Evolutionary conservation across 2,797 vertebrate genomes (phyloP), one percentile per base, ranked within the genome.

Genomic region (Phalloptychus januarius): DNA sequence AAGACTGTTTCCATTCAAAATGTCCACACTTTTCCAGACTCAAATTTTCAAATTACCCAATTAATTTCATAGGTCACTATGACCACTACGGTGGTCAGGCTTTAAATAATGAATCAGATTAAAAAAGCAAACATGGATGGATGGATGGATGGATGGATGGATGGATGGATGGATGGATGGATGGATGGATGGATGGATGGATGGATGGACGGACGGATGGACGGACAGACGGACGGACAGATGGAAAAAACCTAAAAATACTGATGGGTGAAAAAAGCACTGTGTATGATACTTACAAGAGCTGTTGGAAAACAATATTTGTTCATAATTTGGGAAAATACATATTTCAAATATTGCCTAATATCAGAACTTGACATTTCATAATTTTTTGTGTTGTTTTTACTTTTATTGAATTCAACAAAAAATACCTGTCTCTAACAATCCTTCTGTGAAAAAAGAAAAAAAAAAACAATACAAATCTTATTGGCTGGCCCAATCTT

Each of bases 281-380:
- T 98, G 97, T 0, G 97, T 97, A 23, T 98, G 96, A 38, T 98
- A 93, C 71, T 97, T 96, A 0, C 96, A 97, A 7, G 97, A 94
- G 44, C 98, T 92, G 3, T 96, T 97, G 48, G 97, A 97, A n/a
- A 98, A 97, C 11, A 99, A 23, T 50, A 50, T 50, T 50, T 50
- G 48, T 23, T 52, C 1, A 61, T 61, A 11, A 58, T 31, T 56
- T 61, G 28, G 56, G 16, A 31, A 61, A 61, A 16, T 33, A 61
- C 28, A 18, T 58, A 15, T 15, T 33, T 16, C 58, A 61, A 61
- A 61, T 15, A 33, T 33, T 33, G 31, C 18, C 31, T 33, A 58
- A 58, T 31, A 31, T 31, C 31, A 7, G 31, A 61, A 61, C 15
- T 33, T 18, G 2, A 15, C 63, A 67, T 67, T 67, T 40, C 8